Evolutionary conservation across 2,888 invertebrate species (phyloP), one percentile per base, ranked within the genome.

Genomic region (Diachrysia chrysitis): DNA sequence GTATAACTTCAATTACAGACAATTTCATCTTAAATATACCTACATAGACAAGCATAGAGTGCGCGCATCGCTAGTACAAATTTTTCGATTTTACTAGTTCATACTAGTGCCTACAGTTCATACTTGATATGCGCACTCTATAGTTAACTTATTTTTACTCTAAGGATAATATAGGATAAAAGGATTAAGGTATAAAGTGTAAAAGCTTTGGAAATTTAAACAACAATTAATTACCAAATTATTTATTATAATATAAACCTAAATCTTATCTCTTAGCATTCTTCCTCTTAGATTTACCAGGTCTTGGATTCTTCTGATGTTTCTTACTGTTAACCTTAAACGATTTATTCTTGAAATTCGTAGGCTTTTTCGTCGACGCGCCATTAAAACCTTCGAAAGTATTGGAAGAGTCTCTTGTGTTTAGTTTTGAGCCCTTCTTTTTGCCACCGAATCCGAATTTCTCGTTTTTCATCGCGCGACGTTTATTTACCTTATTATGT

Each of bases 371-470:
- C 65, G 92, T 93, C 0, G 90, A 85, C 0, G 93, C 92, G 57
- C 94, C 94, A 69, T 95, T 95, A 51, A 94, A 95, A 0, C 97
- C 97, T 17, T 96, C 96, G 84, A 97, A 96, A 86, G 97, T 96
- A 37, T 96, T 96, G 0, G 97, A 95, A 76, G 98, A 99, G 0
- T 98, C 97, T 78, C 96, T 97, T 0, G 98, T 98, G 87, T 99
- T 99, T 56, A 96, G 93, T 90, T 99, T 99, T 0, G 96, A 96
- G 0, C 99, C 98, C 85, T 97, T 97, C 94, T 99, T 99, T 89
- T 98, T 98, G 0, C 99, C 99, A 37, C 99, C 99, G 92, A 98
- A 99, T 0, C 99, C 99, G 93, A 97, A 99, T 89, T 98, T 99
- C 66, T 97, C 96, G 87, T 99, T 97, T 87, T 98, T 98, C 84